Base-by-base conservation (phyloP, 2,797 vertebrate species). In the Poeciliopsis gracilis region DNA sequence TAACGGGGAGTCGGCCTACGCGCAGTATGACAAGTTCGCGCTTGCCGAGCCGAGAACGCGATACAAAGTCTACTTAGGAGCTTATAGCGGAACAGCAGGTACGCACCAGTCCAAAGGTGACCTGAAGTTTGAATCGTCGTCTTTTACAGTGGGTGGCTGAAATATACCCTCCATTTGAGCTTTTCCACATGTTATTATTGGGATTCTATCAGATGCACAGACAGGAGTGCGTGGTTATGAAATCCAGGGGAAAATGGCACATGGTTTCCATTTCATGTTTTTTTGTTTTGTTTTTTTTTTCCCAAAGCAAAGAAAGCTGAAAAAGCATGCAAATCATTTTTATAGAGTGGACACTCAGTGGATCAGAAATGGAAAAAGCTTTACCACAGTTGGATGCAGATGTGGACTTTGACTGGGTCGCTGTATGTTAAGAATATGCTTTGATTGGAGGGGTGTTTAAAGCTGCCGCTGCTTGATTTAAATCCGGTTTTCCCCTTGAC, bases 61-160 rank as follows among this genome's bases (percentile, higher is more conserved):
- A 18, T 99, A 97, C 88, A 97, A 95, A 83, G 41, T 99, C 5
- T 93, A 93, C 47, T 91, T 98, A 20, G 97, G 98, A 0, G 93
- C 93, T 0, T 99, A 97, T 87, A 98, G 96, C 0, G 98, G 98
- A 43, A 98, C 96, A 0, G 98, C 98, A 92, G 98, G 98, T 98
- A 82, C 6, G 85, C 63, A 9, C 30, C 41, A 8, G 46, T 30
- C 25, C 25, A 59, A 77, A 71, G 51, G 28, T 45, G n/a, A 70
- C 28, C 5, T 46, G 41, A 70, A 70, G 25, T 23, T 67, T 67
- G 25, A 67, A 41, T 25, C 30, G 16, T 30, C 0, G 33, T 20
- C 33, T 36, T 63, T 36, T 63, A 25, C 63, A 41, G 9, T 25
- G 63, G 20, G 38, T 41, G 38, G 36, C 36, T 30, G 12, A 16